Base-by-base conservation (phyloP, 2,888 invertebrate species). In the Neoascia interrupta region DNA sequence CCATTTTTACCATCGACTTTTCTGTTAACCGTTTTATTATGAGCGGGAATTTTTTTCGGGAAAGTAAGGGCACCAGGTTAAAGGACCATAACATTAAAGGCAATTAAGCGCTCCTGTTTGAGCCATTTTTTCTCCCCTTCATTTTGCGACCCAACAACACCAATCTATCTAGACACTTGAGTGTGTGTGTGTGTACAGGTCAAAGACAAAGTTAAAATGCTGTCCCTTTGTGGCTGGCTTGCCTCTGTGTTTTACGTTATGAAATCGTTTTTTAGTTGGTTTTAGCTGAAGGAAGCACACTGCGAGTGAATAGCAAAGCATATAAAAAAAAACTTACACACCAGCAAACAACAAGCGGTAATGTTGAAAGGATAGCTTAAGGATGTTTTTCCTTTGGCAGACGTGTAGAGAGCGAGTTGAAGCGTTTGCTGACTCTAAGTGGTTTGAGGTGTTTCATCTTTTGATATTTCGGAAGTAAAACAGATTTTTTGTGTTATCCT, bases 401-500 rank as follows among this genome's bases (percentile, higher is more conserved):
- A 56, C 47, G 66, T 64, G 64, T 11, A 43, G 11, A 53, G 47
- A 8, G 39, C 3, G 18, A 23, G 31, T 31, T 26, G 21, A 16
- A 53, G 28, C 11, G 8, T 15, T 66, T 3, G 3, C 19, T 8
- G 31, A 56, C 28, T 34, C 28, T 26, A 19, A 49, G 19, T n/a
- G 19, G 66, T 66, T 66, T 47, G 66, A 66, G 53, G 64, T 64
- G 56, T 66, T 54, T 56, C 45, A 5, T 45, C 45, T 43, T 45
- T 53, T 34, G 19, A 37, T 45, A 28, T 66, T 66, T 47, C 13
- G 53, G 34, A 64, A 41, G 31, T 23, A 34, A 54, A 64, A 15
- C 53, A 23, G 53, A 53, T 64, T 64, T n/a, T 64, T 64, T 54
- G 64, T 64, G 64, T 64, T 64, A 54, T 64, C 53, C 64, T 64